phyloP scores from a whole-genome alignment of 2,888 invertebrate genomes.

The Dorcus parallelipipedus region DNA sequence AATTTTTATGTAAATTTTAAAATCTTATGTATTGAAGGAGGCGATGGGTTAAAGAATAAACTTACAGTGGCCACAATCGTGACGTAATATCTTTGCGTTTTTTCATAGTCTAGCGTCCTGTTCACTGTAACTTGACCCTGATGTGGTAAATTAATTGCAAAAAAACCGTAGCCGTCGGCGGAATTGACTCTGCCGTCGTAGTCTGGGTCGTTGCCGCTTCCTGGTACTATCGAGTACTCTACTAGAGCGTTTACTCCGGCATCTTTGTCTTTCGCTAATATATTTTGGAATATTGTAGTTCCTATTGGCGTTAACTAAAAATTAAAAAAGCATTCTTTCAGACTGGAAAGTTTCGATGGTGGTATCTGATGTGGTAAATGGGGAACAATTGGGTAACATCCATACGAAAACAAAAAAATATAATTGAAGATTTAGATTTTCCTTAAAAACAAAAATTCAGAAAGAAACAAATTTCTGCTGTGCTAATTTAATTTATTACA shows the following conservation, averaged over 20 bases:
- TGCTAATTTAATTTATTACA: too few species aligned
- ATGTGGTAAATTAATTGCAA: constrained; percentile 82
- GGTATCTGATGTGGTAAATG: too few species aligned
- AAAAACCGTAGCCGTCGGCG: constrained; percentile 78
- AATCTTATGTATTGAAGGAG: not conserved
- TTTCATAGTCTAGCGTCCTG: constrained; percentile 83
- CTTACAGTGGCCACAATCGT: constrained; percentile 86
- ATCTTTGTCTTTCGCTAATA: constrained; percentile 78
- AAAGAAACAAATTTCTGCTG: too few species aligned
- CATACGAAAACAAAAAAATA: too few species aligned
- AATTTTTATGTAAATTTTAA: too few species aligned
- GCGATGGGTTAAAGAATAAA: constrained; percentile 26
- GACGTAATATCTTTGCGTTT: constrained; percentile 80
- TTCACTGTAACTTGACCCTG: constrained; percentile 86
- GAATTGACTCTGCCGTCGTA: constrained; percentile 58
- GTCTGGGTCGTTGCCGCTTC: constrained; percentile 55
- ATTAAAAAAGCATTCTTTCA: not conserved
- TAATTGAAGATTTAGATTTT: too few species aligned
- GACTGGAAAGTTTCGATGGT: too few species aligned
- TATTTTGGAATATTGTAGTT: constrained; percentile 78
- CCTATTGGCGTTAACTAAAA: constrained; percentile 82
- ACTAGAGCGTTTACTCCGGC: constrained; percentile 85
- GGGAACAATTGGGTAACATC: too few species aligned
- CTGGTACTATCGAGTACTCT: constrained; percentile 79
- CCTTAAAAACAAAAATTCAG: too few species aligned